A percentile compares a stretch with the other conserved stretches of the same genome.
These are phyloP conservation scores for Neogale vison DNA, from an alignment of 2,113 vertebrate genomes.

Conservation along the genomic window DNA sequence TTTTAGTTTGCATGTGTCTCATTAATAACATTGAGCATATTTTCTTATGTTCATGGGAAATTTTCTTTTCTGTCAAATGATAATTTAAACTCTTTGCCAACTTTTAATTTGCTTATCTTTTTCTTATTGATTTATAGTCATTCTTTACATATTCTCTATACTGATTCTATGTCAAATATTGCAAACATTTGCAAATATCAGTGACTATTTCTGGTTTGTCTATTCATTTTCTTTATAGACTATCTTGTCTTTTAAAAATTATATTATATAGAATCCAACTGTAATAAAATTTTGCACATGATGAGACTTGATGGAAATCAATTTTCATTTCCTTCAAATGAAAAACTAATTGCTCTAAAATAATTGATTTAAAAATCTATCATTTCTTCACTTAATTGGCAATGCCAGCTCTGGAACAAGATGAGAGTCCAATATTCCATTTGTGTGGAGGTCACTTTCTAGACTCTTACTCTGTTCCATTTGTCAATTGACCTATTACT, in stretches of 20 bases:
- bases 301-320: background rate
- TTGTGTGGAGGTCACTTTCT: background rate
- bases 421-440: background rate
- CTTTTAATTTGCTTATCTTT: constrained; percentile 16
- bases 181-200: background rate
- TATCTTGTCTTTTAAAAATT: background rate
- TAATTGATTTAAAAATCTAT: constrained; percentile 5
- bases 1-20: background rate
- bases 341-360: constrained; percentile 32
- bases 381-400: background rate
- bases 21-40: background rate
- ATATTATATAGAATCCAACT: background rate
- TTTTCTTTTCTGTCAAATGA: background rate
- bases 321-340: background rate
- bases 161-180: background rate
- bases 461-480: background rate
- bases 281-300: background rate
- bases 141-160: background rate
- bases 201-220: background rate
- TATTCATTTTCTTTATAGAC: background rate
- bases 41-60: background rate
- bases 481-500: background rate
- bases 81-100: background rate
- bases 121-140: background rate
- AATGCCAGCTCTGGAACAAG: background rate